Percentiles rank a stretch among this genome's conserved stretches.
Conservation (phyloP, 2,113 vertebrate genomes). For the Amia ocellicauda region DNA sequence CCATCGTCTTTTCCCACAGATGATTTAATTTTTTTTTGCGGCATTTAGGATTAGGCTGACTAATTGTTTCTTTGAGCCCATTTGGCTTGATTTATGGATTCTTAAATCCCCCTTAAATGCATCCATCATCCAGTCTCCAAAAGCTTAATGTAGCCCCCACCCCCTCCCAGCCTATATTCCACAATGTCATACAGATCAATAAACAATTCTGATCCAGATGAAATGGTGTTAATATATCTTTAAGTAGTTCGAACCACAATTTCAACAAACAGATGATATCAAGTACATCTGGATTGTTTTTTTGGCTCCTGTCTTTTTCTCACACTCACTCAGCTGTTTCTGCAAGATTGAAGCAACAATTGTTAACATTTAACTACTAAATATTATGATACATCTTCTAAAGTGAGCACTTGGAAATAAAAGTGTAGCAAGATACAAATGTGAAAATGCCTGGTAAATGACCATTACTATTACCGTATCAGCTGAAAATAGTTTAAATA, state of each 20-base stretch:
- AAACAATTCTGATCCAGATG: too few species aligned
- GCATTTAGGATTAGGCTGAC: not conserved
- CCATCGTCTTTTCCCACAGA: too few species aligned
- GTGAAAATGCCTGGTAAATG: not conserved
- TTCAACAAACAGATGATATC: too few species aligned
- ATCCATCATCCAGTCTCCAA: too few species aligned
- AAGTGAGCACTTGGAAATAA: slow-evolving; percentile 9
- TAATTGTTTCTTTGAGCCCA: not conserved
- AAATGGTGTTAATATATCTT: too few species aligned
- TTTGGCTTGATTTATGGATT: not conserved
- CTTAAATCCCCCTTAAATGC: too few species aligned
- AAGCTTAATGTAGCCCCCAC: too few species aligned
- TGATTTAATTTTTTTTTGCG: too few species aligned
- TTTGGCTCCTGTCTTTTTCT: not conserved
- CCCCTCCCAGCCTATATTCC: too few species aligned
- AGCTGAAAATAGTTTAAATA: slow-evolving; percentile 14
- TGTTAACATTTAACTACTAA: slow-evolving; percentile 1
- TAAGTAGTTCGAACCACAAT: too few species aligned
- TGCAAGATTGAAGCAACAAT: not conserved
- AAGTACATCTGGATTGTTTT: not conserved
- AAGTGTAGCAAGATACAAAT: not conserved
- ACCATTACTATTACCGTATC: not conserved
- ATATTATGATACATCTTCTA: not conserved
- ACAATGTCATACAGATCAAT: too few species aligned
- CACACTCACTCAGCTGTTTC: not conserved